Evolutionary conservation across 1,140 invertebrate species (phyloP).

Genomic region (Zeugodacus cucurbitae): DNA sequence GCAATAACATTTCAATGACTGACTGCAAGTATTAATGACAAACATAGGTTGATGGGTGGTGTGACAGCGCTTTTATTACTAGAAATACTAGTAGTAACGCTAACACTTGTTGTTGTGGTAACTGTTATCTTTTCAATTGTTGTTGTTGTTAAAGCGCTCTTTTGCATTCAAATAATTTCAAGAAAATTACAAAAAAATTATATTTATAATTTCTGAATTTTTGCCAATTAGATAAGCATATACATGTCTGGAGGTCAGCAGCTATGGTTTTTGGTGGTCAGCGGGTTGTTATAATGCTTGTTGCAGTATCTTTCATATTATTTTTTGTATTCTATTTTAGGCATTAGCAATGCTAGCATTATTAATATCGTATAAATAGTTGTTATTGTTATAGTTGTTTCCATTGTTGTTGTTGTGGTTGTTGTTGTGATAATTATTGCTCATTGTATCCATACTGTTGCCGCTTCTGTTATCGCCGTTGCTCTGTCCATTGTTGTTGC

Average conservation of each 20-base stretch:
- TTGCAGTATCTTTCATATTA: background rate
- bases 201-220: background rate
- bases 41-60: background rate
- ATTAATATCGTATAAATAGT: background rate
- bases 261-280: background rate
- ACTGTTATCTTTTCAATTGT: background rate
- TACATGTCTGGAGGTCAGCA: background rate
- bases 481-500: background rate
- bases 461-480: constrained; percentile 7
- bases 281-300: background rate
- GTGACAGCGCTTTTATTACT: background rate
- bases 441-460: constrained; percentile 28
- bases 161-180: background rate
- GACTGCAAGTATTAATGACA: background rate
- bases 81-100: background rate
- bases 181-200: background rate
- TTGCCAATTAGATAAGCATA: background rate
- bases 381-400: background rate
- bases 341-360: background rate
- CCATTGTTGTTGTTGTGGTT: constrained; percentile 1
- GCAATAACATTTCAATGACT: background rate
- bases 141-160: background rate
- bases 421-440: constrained; percentile 37
- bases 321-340: background rate
- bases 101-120: no score